Evolutionary conservation across 2,113 vertebrate species (phyloP).

Genomic region (Microcebus murinus): DNA sequence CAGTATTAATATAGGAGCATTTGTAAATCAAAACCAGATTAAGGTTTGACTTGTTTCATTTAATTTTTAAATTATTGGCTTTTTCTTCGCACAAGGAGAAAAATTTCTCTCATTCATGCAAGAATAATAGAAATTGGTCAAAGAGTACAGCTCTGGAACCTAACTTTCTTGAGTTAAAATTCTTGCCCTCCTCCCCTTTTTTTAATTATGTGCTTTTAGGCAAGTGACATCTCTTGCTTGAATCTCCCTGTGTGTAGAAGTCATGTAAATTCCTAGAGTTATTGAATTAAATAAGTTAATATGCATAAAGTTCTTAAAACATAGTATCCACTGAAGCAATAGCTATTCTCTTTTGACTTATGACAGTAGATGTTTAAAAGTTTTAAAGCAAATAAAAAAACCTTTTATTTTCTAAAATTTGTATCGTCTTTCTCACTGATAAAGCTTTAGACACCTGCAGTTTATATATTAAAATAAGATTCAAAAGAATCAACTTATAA

Average conservation of each 20-base stretch:
- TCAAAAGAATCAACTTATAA: not conserved
- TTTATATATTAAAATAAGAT: not conserved
- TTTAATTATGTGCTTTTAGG: not conserved
- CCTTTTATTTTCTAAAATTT: not conserved
- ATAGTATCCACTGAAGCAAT: not conserved
- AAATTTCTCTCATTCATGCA: not conserved
- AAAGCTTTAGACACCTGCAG: not conserved
- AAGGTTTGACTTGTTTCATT: constrained; percentile 86
- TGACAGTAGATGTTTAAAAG: not conserved
- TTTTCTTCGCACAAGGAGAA: not conserved
- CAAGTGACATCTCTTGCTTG: not conserved
- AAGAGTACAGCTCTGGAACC: not conserved
- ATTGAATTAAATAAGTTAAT: constrained; percentile 18
- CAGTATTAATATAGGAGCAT: constrained; percentile 87
- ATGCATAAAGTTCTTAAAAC: not conserved
- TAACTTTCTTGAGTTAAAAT: constrained; percentile 8
- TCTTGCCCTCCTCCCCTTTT: not conserved
- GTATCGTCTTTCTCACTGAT: not conserved
- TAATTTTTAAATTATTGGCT: not conserved
- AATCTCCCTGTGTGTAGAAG: not conserved
- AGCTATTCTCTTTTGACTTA: not conserved
- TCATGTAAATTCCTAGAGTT: not conserved
- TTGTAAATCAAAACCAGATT: constrained; percentile 92
- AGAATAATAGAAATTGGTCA: constrained; percentile 26
- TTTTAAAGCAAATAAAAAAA: constrained; percentile 26